These are phyloP conservation scores for Galaxias olidus DNA, from an alignment of 2,797 vertebrate genomes.

Conservation along the genomic window DNA sequence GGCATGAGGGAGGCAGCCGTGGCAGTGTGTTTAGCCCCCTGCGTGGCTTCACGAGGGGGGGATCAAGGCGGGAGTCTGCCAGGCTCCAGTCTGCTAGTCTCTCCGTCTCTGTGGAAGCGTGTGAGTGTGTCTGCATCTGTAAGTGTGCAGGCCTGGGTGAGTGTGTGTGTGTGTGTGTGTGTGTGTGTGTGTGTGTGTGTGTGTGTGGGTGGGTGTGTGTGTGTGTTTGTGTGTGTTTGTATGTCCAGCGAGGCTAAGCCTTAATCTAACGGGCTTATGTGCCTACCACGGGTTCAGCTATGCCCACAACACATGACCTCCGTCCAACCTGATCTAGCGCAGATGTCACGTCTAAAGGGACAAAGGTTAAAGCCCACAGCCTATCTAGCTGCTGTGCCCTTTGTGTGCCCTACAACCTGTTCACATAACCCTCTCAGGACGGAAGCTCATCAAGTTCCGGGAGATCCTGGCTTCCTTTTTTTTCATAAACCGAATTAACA, in stretches of 20 bases:
- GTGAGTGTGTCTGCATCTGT: constrained; percentile 1
- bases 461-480: constrained; percentile 20
- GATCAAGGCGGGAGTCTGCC: constrained; percentile 52
- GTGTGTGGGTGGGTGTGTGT: constrained; percentile 26
- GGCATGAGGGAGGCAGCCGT: constrained; percentile 64
- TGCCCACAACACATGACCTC: constrained; percentile 52
- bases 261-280: constrained; percentile 67
- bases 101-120: too few relatives aligned
- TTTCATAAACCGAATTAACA: constrained; percentile 55
- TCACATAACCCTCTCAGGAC: too few relatives aligned
- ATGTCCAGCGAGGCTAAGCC: constrained; percentile 61
- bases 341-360: too few relatives aligned
- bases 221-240: constrained; percentile 53
- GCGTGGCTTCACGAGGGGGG: constrained; percentile 59
- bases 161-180: constrained; percentile 29
- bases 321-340: constrained; percentile 17
- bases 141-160: constrained; percentile 26
- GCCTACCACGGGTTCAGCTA: constrained; percentile 51
- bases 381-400: too few relatives aligned
- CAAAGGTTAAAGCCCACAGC: too few relatives aligned
- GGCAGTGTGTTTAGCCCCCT: constrained; percentile 59
- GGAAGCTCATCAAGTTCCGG: too few relatives aligned
- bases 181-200: constrained; percentile 26
- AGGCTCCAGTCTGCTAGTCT: constrained; percentile 65
- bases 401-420: too few relatives aligned